Evolutionary conservation across 2,113 vertebrate species (phyloP), one percentile per base, ranked within the genome.

Genomic region (Apodemus speciosus): DNA sequence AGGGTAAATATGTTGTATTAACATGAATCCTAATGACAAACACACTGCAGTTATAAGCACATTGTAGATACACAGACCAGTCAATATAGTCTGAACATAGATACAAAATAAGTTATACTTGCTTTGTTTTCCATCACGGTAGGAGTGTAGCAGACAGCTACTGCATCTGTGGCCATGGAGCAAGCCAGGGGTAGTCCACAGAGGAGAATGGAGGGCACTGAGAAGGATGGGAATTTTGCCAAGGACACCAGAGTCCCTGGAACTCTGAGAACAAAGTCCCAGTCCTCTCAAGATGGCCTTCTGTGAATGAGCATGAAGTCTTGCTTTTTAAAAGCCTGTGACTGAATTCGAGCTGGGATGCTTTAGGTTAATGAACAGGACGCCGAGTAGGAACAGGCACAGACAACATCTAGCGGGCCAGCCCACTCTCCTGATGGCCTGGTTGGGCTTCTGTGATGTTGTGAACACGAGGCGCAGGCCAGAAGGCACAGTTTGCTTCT

Each of bases 41-140:
- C 49, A 87, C 96, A 97, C 95, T 97, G 96, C 97, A 94, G 97
- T 97, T 95, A 71, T 96, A 97, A 97, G 97, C 97, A 97, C 98
- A 95, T 96, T 79, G 92, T 96, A 97, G 98, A 97, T 97, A 98
- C 97, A 97, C 38, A 96, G 96, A 97, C 98, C 97, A 97, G 97
- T 97, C 91, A 97, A 95, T 97, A 97, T 94, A 97, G 93, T 98
- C 97, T 98, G 96, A 98, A 98, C 97, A 97, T 79, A 97, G 97
- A 97, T 98, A 98, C 95, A 98, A 98, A 98, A 98, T 98, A 98
- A 98, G 96, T 98, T 98, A 98, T 95, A 96, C 92, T 97, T 90
- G 94, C 96, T 95, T 85, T 60, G 21, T 96, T 89, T 96, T 94
- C 88, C 94, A 95, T 98, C 97, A 97, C 96, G 97, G 97, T 96